Percentiles rank a stretch among this genome's conserved stretches.
Conservation (phyloP, 2,113 vertebrate genomes). For the Petaurus breviceps region DNA sequence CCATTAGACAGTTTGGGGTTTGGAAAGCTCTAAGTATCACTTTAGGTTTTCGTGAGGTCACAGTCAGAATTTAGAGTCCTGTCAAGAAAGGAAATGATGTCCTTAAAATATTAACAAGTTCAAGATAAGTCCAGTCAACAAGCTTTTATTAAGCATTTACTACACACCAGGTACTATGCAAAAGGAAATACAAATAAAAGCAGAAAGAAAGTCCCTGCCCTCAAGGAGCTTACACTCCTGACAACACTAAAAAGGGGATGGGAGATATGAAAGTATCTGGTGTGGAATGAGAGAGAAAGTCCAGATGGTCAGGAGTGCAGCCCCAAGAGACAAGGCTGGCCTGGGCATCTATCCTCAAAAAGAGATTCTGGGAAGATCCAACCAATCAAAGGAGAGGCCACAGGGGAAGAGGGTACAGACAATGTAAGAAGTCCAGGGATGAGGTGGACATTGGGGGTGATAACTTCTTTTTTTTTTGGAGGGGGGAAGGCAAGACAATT, state of each 20-base stretch:
- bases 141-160: background rate
- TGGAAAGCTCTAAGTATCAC: background rate
- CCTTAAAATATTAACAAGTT: background rate
- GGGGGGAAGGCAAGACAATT: too few species aligned
- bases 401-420: background rate
- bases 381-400: background rate
- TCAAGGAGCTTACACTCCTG: background rate
- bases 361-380: background rate
- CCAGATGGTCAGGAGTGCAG: background rate
- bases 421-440: background rate
- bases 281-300: background rate
- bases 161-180: background rate
- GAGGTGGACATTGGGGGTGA: background rate
- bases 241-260: background rate
- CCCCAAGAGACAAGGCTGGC: background rate
- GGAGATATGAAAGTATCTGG: background rate
- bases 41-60: background rate
- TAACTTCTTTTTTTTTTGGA: background rate
- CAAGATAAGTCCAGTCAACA: background rate
- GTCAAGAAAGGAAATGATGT: background rate
- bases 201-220: background rate
- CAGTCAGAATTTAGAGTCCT: background rate
- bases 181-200: background rate
- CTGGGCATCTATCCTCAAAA: background rate
- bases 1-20: background rate